Evolutionary conservation across 2,797 vertebrate genomes (phyloP).

Genomic region (Enteromius anoplus): DNA sequence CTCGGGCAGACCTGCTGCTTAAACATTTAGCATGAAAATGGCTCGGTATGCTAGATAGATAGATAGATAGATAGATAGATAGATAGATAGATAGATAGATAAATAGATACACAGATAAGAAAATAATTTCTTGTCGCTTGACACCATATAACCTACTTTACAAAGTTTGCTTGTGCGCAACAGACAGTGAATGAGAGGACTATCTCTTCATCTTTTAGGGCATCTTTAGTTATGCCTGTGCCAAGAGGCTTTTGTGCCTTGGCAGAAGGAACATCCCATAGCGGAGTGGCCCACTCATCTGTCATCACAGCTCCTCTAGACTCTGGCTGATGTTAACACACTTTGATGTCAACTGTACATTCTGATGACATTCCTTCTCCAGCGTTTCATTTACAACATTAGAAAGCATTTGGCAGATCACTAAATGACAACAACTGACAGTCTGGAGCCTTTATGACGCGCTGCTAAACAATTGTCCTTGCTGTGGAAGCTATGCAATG

Average conservation of each 20-base stretch:
- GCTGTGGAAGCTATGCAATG: slow-evolving; percentile 11
- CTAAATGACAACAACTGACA: slow-evolving; percentile 46
- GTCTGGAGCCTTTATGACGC: slow-evolving; percentile 20
- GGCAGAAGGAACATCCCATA: slow-evolving; percentile 38
- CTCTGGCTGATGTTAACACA: slow-evolving; percentile 45
- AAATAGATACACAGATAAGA: not conserved
- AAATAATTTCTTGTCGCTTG: not conserved
- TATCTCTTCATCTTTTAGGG: slow-evolving; percentile 19
- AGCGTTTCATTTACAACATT: slow-evolving; percentile 40
- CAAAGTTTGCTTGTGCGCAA: slow-evolving; percentile 21
- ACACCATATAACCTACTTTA: not conserved
- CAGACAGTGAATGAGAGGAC: slow-evolving; percentile 4
- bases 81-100: not conserved
- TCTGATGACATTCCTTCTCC: slow-evolving; percentile 47
- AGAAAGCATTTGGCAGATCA: slow-evolving; percentile 45
- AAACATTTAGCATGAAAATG: slow-evolving; percentile 69
- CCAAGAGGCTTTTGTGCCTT: slow-evolving; percentile 23
- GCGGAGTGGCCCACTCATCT: slow-evolving; percentile 42
- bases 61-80: not conserved
- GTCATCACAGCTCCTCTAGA: slow-evolving; percentile 39
- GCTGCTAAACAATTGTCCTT: slow-evolving; percentile 34
- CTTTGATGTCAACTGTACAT: slow-evolving; percentile 48
- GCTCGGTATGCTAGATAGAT: slow-evolving; percentile 39
- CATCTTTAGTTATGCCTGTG: slow-evolving; percentile 10
- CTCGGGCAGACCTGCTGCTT: slow-evolving; percentile 64